Conservation (phyloP, 2,113 vertebrate genomes). For the Pycnonotus jocosus region DNA sequence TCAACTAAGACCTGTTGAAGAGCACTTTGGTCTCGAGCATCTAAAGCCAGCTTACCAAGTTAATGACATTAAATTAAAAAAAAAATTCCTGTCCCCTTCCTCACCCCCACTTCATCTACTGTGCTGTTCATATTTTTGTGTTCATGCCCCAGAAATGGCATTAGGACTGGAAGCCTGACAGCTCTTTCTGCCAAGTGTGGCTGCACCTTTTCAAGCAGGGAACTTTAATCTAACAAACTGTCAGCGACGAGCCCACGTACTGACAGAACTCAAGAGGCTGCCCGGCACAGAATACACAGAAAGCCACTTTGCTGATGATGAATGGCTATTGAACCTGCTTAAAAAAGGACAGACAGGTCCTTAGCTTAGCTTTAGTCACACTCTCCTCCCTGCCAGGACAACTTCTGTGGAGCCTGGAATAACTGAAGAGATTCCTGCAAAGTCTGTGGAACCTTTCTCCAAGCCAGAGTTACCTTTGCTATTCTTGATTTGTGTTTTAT, state of each 20-base stretch:
- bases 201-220: constrained; percentile 2
- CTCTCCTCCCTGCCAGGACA: not conserved
- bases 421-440: not conserved
- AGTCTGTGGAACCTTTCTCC: not conserved
- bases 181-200: constrained; percentile 1
- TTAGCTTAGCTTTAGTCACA: not conserved
- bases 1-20: not conserved
- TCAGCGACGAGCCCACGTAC: not conserved
- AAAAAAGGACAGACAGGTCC: not conserved
- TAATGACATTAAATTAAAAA: not conserved
- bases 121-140: not conserved
- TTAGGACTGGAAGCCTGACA: constrained; percentile 6
- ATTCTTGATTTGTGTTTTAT: not conserved
- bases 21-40: not conserved
- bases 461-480: not conserved
- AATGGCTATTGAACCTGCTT: not conserved
- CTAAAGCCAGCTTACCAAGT: not conserved
- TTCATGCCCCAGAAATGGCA: not conserved
- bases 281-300: not conserved
- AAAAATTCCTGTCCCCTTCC: not conserved
- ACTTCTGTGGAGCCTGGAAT: not conserved
- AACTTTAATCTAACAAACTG: not conserved
- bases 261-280: not conserved
- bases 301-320: not conserved
- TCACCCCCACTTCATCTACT: not conserved